phyloP scores from a whole-genome alignment of 2,797 vertebrate genomes.

The Enteromius fasciolatus region DNA sequence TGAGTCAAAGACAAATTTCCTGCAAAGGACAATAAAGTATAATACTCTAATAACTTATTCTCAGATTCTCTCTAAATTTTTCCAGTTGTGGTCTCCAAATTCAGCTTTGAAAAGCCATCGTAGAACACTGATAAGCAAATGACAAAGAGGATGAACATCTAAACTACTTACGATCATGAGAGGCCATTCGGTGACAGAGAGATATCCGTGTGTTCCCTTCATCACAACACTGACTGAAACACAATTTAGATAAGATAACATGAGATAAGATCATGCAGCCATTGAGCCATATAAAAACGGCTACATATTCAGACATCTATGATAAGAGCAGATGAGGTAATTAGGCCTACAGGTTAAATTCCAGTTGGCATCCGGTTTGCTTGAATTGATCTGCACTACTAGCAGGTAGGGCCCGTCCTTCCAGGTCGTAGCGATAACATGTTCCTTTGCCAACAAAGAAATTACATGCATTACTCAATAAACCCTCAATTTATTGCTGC shows the following conservation, averaged over 20 bases:
- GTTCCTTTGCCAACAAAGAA: constrained; percentile 60
- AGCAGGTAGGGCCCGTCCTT: constrained; percentile 87
- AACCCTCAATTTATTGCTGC: constrained; percentile 1
- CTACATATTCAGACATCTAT: neutral
- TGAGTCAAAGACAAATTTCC: too few relatives aligned
- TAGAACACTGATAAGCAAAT: neutral
- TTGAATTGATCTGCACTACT: constrained; percentile 75
- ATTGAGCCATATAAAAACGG: neutral
- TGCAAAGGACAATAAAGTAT: too few relatives aligned
- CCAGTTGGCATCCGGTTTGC: constrained; percentile 75
- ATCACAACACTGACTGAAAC: constrained; percentile 81
- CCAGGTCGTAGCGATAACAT: constrained; percentile 83
- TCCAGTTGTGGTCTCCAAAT: too few relatives aligned
- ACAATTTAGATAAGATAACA: constrained; percentile 1
- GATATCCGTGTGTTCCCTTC: constrained; percentile 84
- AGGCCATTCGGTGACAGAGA: constrained; percentile 88
- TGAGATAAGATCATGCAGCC: neutral
- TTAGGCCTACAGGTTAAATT: constrained; percentile 80
- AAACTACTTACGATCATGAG: constrained; percentile 86
- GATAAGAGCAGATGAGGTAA: neutral
- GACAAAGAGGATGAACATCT: neutral
- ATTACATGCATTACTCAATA: neutral
- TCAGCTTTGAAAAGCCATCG: too few relatives aligned
- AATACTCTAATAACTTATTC: too few relatives aligned
- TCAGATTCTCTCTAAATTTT: too few relatives aligned